Evolutionary conservation across 2,113 vertebrate genomes (phyloP), one percentile per base, ranked within the genome.

Genomic region (Potamarius usumacintae): DNA sequence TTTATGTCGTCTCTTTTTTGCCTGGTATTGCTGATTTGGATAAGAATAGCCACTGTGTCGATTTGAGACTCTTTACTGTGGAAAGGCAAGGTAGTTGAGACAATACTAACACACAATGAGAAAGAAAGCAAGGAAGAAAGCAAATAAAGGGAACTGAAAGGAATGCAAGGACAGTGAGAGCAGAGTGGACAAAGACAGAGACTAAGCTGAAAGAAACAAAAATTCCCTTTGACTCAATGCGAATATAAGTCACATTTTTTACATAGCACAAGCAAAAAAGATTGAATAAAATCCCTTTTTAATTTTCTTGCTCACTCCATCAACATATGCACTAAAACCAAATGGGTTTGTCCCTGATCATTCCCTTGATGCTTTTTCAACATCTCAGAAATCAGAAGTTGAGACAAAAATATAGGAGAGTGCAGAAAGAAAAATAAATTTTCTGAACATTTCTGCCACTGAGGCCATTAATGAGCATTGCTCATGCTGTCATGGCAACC

Each of bases 401-500:
- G 67, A 76, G 79, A 52, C 72, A 53, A 65, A 89, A 88, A 85
- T 57, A 72, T 50, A 83, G 50, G 63, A 80, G 67, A 79, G 63
- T 34, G 15, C n/a, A 25, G 69, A 42, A 87, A 89, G 80, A 86
- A 71, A 85, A 91, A 94, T 93, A 93, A 91, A 93, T 92, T 90
- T 90, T 91, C 89, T 88, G 92, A 94, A 95, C 90, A 94, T 94
- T 94, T 92, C 94, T 92, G 94, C 91, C 92, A 93, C 93, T 92
- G 89, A 91, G 92, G 94, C 95, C 95, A 96, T 96, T 95, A 95
- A 95, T 94, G 94, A 95, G 94, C 95, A 96, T 95, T 95, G 94
- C 94, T 96, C 94, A 94, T 95, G 95, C 94, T 96, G 95, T 95
- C 95, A 95, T 96, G 95, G 95, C 94, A 96, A 96, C 95, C 93